Evolutionary conservation across 2,797 vertebrate genomes (phyloP).

Genomic region (Dermochelys coriacea): DNA sequence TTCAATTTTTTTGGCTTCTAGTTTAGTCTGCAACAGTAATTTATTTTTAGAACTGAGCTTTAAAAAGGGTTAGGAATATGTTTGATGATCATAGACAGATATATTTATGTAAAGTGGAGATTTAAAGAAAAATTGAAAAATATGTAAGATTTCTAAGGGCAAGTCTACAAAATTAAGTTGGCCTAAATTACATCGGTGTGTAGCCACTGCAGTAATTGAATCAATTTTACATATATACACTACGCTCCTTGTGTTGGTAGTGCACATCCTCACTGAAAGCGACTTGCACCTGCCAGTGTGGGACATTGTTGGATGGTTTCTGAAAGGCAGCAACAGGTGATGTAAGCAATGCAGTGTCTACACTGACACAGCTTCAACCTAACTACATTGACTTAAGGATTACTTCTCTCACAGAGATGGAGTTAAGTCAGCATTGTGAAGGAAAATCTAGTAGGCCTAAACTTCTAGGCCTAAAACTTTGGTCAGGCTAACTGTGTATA

Average conservation of each 20-base stretch:
- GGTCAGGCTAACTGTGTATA: no score
- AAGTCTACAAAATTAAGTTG: background rate
- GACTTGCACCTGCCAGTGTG: background rate
- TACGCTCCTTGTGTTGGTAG: background rate
- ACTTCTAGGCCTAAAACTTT: no score
- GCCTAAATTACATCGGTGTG: background rate
- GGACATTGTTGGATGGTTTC: background rate
- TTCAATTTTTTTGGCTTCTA: slow-evolving; percentile 22
- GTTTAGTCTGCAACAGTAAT: background rate
- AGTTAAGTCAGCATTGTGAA: no score
- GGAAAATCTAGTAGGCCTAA: no score
- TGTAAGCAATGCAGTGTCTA: background rate
- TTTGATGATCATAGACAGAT: background rate
- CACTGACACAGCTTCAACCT: background rate
- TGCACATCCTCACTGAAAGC: background rate
- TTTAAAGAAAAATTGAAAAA: background rate
- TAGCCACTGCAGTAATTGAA: background rate
- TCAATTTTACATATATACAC: background rate
- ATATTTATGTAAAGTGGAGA: background rate
- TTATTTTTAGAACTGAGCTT: slow-evolving; percentile 18
- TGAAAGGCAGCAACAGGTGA: background rate
- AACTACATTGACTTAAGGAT: background rate
- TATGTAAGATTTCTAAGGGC: background rate
- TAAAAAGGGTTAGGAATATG: background rate
- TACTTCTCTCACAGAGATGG: background rate